Evolutionary conservation across 1,140 invertebrate species (phyloP).

Genomic region (Nymphalis io): DNA sequence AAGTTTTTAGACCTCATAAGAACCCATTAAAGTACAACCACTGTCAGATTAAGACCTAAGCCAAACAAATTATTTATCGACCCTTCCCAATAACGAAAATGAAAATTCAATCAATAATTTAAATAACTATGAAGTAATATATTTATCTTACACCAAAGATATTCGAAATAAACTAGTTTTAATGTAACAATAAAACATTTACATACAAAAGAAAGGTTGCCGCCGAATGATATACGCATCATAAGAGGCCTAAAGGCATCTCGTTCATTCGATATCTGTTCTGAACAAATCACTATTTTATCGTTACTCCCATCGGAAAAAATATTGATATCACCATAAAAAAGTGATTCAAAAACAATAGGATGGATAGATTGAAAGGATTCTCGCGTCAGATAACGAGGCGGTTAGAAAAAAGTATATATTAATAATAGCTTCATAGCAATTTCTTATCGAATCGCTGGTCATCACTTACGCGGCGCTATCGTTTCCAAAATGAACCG

Average conservation of each 20-base stretch:
- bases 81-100: slow-evolving; percentile 14
- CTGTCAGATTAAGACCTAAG: slow-evolving; percentile 56
- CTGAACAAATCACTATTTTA: slow-evolving; percentile 78
- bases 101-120: slow-evolving; percentile 36
- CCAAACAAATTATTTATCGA: slow-evolving; percentile 53
- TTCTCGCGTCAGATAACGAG: slow-evolving; percentile 71
- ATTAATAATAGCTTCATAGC: slow-evolving; percentile 76
- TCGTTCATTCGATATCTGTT: slow-evolving; percentile 66
- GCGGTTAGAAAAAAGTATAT: slow-evolving; percentile 68
- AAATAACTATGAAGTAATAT: slow-evolving; percentile 24
- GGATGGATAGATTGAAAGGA: slow-evolving; percentile 76
- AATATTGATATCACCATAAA: slow-evolving; percentile 79
- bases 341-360: slow-evolving; percentile 78
- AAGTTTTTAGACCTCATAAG: slow-evolving; percentile 23
- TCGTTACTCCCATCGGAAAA: slow-evolving; percentile 74
- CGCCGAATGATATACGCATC: slow-evolving; percentile 74
- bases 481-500: slow-evolving; percentile 41
- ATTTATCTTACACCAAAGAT: slow-evolving; percentile 26
- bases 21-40: slow-evolving; percentile 56
- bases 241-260: slow-evolving; percentile 69
- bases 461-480: slow-evolving; percentile 59
- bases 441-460: slow-evolving; percentile 52
- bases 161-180: slow-evolving; percentile 43
- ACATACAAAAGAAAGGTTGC: slow-evolving; percentile 71
- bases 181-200: slow-evolving; percentile 71